Conservation (phyloP, 37 sponge, comb jelly and placozoan species). For the Amphimedon queenslandica region DNA sequence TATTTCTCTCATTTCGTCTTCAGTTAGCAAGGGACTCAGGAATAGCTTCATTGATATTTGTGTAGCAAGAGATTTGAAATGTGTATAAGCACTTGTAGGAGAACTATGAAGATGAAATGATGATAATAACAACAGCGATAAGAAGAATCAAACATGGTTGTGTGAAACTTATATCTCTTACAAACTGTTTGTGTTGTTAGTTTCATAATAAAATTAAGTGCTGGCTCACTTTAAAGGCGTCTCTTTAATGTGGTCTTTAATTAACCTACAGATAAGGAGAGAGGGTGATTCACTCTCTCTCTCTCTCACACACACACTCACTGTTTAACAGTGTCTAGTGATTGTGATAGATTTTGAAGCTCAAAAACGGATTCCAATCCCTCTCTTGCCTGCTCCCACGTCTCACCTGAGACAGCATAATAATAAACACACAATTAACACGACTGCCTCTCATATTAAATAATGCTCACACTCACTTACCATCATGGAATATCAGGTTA, state of each 20-base stretch:
- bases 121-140: too few relatives aligned
- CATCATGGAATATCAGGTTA: constrained; percentile 56
- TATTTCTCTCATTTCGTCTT: constrained; percentile 32
- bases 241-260: background rate
- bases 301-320: background rate
- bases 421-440: too few relatives aligned
- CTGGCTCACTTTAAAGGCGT: background rate
- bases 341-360: background rate
- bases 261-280: background rate
- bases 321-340: background rate
- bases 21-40: constrained; percentile 33
- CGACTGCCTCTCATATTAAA: background rate
- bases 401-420: background rate
- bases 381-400: background rate
- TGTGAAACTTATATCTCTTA: too few relatives aligned
- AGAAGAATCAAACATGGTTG: too few relatives aligned
- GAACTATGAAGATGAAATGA: constrained; percentile 11
- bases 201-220: too few relatives aligned
- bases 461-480: constrained; percentile 15
- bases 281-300: too few relatives aligned
- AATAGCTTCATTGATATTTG: constrained; percentile 64
- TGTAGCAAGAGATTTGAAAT: constrained; percentile 67
- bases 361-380: background rate
- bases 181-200: too few relatives aligned
- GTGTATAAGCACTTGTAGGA: constrained; percentile 51